A percentile compares a stretch with the other conserved stretches of the same genome.
phyloP scores from a whole-genome alignment of 2,113 vertebrate genomes.

The Onychostruthus taczanowskii region DNA sequence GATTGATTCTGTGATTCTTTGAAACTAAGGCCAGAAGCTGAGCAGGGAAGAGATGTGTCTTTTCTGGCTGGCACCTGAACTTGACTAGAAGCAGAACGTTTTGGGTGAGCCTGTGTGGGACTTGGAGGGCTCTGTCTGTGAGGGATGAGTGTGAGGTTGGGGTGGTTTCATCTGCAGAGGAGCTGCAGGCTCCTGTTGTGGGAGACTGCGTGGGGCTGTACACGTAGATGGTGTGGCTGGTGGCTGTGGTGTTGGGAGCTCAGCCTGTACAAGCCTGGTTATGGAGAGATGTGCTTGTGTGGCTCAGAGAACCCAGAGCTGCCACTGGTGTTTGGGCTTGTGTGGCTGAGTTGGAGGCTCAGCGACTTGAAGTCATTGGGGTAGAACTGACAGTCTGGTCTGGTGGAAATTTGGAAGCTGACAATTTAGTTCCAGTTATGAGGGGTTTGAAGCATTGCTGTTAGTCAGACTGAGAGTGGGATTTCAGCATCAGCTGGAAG shows the following conservation, averaged over 20 bases:
- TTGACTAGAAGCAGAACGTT: background rate
- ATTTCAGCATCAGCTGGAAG: background rate
- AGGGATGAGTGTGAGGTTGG: background rate
- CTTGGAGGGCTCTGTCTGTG: background rate
- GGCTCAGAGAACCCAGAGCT: background rate
- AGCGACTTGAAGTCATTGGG: rapidly evolving
- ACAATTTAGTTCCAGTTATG: background rate
- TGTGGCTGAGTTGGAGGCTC: background rate
- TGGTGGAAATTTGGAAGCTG: background rate
- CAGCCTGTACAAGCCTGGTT: background rate
- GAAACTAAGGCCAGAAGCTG: background rate
- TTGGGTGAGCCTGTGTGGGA: background rate
- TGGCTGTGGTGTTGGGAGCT: background rate
- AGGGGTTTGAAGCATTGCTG: background rate
- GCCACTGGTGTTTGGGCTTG: rapidly evolving
- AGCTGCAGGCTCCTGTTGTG: background rate
- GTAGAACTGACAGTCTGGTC: background rate
- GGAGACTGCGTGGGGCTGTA: rapidly evolving
- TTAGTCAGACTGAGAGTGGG: background rate
- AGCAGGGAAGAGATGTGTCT: background rate
- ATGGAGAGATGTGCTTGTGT: background rate
- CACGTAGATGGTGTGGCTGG: background rate
- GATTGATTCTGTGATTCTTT: background rate
- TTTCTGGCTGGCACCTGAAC: background rate
- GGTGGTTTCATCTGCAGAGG: background rate